phyloP scores from a whole-genome alignment of 2,888 invertebrate genomes.

The Idaea biselata region DNA sequence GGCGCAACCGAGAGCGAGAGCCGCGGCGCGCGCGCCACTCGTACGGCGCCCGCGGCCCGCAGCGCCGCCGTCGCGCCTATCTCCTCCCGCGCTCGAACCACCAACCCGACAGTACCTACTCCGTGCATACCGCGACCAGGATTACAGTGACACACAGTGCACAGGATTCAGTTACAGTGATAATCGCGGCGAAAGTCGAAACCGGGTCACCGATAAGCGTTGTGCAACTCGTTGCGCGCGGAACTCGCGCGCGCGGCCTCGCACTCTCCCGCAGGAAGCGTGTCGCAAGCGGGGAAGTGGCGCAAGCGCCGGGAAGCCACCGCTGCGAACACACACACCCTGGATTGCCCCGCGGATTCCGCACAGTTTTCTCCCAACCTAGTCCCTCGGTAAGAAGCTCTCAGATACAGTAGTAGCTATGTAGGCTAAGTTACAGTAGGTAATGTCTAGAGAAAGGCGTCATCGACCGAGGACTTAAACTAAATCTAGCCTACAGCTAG shows the following conservation, averaged over 20 bases:
- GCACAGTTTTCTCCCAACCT: slow-evolving; percentile 49
- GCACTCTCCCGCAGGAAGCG: slow-evolving; percentile 78
- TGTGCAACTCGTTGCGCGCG: slow-evolving; percentile 71
- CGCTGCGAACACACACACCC: slow-evolving; percentile 60
- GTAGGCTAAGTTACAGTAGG: slow-evolving; percentile 19
- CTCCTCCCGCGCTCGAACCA: slow-evolving; percentile 44
- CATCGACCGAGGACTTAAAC: slow-evolving; percentile 7
- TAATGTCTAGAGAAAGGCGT: slow-evolving; percentile 22
- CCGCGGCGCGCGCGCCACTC: slow-evolving; percentile 73
- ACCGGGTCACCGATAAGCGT: slow-evolving; percentile 71
- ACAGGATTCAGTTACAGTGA: slow-evolving; percentile 72
- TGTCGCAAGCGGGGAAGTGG: slow-evolving; percentile 77
- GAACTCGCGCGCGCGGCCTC: slow-evolving; percentile 72
- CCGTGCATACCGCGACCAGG: slow-evolving; percentile 66
- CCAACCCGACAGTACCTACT: slow-evolving; percentile 43
- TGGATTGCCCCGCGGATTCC: slow-evolving; percentile 58
- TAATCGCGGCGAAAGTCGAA: slow-evolving; percentile 66
- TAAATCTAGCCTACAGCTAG: not conserved
- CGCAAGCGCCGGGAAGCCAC: slow-evolving; percentile 73
- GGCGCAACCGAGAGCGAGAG: slow-evolving; percentile 74
- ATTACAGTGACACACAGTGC: slow-evolving; percentile 77
- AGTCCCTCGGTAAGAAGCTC: slow-evolving; percentile 50
- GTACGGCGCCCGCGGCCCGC: slow-evolving; percentile 79
- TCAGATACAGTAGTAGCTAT: not conserved
- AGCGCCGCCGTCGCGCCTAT: slow-evolving; percentile 70